These are phyloP conservation scores for Nestor notabilis DNA, from an alignment of 2,113 vertebrate species.

Conservation along the genomic window DNA sequence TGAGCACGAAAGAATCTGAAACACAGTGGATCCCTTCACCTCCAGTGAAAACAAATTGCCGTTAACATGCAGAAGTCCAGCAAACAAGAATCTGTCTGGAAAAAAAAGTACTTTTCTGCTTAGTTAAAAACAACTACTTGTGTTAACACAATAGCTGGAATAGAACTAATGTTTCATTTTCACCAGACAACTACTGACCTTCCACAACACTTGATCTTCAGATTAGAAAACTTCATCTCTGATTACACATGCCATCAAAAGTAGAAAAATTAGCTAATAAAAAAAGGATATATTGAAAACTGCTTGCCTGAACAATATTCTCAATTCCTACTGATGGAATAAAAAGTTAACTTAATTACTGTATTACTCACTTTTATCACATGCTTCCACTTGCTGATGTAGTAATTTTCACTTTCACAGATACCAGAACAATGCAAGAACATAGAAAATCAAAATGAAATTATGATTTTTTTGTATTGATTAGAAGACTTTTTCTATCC, in stretches of 20 bases:
- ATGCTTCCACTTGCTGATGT: background rate
- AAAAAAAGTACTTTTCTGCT: background rate
- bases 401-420: background rate
- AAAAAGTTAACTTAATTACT: background rate
- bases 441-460: background rate
- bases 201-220: background rate
- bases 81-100: background rate
- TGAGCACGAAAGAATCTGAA: background rate
- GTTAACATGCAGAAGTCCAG: background rate
- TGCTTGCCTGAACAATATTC: background rate
- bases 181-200: background rate
- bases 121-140: background rate
- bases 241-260: background rate
- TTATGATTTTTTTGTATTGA: background rate
- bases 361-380: background rate
- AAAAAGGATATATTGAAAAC: background rate
- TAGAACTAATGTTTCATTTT: background rate
- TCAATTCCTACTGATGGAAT: background rate
- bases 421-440: background rate
- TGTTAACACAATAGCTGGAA: background rate
- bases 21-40: background rate
- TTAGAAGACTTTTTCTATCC: background rate
- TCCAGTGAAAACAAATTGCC: background rate
- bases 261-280: background rate
- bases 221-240: background rate